Evolutionary conservation across 2,797 vertebrate species (phyloP).

Genomic region (Eulemur albifrons): DNA sequence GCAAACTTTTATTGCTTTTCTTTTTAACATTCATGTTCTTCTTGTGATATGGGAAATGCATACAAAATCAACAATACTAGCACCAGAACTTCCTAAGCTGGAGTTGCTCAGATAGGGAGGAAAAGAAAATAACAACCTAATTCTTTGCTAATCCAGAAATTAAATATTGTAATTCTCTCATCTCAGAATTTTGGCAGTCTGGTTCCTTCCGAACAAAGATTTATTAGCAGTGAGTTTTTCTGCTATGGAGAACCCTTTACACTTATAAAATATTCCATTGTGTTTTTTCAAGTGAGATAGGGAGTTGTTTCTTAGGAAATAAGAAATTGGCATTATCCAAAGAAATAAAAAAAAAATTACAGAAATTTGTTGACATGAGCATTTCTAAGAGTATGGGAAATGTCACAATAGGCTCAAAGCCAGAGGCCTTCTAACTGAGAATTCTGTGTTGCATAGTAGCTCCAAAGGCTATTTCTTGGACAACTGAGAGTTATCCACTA

Average conservation of each 20-base stretch:
- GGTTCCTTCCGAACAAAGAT: conserved; percentile 29
- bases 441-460: neutral
- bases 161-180: neutral
- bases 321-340: conserved; percentile 40
- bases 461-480: neutral
- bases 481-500: neutral
- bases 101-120: neutral
- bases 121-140: conserved; percentile 13
- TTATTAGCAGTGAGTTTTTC: conserved; percentile 31
- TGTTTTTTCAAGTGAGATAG: conserved; percentile 35
- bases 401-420: neutral
- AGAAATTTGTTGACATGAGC: conserved; percentile 29
- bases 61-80: conserved; percentile 19
- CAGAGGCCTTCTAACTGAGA: neutral
- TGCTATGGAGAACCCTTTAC: neutral
- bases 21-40: neutral
- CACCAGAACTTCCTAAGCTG: neutral
- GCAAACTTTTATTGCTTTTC: neutral
- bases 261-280: conserved; percentile 26
- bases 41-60: neutral
- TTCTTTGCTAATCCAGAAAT: conserved; percentile 54
- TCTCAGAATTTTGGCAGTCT: conserved; percentile 24
- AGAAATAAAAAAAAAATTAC: neutral
- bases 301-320: conserved; percentile 36
- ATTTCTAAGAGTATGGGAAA: conserved; percentile 26